Percentiles rank a stretch among this genome's conserved stretches.
These are phyloP conservation scores for Equus quagga DNA, from an alignment of 2,113 vertebrate genomes.

Conservation along the genomic window DNA sequence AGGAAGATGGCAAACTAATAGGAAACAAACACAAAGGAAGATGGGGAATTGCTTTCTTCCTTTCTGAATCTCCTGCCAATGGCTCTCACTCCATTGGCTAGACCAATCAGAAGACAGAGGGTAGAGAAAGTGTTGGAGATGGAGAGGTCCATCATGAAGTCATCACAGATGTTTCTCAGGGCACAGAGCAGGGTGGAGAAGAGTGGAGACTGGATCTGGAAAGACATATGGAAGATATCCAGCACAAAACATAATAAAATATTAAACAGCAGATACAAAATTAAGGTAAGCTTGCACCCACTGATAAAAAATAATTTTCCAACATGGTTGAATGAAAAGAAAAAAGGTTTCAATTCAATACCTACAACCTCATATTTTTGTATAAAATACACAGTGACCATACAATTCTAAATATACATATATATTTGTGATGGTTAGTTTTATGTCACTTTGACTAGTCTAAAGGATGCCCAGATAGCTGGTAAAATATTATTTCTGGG, in stretches of 20 bases:
- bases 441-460: not conserved
- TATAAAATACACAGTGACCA: not conserved
- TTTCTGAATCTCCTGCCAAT: not conserved
- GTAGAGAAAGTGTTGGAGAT: rapidly evolving
- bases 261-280: not conserved
- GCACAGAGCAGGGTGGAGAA: not conserved
- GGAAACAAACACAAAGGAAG: not conserved
- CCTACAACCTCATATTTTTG: not conserved
- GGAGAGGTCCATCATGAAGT: rapidly evolving
- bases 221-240: not conserved
- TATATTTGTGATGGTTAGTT: not conserved
- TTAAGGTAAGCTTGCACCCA: not conserved
- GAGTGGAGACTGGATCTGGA: not conserved
- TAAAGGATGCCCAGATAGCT: not conserved
- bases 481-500: not conserved
- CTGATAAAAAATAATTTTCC: not conserved
- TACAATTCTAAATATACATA: not conserved
- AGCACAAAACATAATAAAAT: no score
- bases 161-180: not conserved
- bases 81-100: not conserved
- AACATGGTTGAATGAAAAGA: not conserved
- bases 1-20: not conserved
- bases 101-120: not conserved
- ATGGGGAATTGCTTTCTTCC: not conserved
- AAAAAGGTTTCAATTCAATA: not conserved